Evolutionary conservation across 2,797 vertebrate genomes (phyloP).

Genomic region (Rhinogobio ventralis): DNA sequence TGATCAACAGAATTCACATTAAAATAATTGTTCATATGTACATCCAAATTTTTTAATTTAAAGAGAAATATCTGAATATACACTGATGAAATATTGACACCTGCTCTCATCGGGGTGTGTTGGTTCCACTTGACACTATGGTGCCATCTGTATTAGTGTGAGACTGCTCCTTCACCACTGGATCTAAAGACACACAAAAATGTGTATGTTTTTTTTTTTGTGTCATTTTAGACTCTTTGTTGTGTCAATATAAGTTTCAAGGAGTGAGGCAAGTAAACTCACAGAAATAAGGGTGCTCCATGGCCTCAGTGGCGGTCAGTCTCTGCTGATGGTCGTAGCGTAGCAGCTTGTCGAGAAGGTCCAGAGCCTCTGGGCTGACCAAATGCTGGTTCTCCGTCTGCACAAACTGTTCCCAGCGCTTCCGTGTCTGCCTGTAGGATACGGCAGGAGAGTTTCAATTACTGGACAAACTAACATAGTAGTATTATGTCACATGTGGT

Average conservation of each 20-base stretch:
- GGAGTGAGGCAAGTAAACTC: slow-evolving; percentile 48
- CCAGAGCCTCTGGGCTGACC: slow-evolving; percentile 93
- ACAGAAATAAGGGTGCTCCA: slow-evolving; percentile 97
- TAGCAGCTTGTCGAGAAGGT: slow-evolving; percentile 96
- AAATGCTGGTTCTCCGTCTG: slow-evolving; percentile 97
- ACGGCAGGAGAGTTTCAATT: background rate
- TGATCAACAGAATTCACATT: background rate
- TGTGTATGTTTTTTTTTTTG: background rate
- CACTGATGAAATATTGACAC: slow-evolving; percentile 60
- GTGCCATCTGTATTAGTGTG: slow-evolving; percentile 78
- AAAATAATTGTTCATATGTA: background rate
- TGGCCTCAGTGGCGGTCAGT: slow-evolving; percentile 94
- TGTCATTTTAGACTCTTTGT: background rate
- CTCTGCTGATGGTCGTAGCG: slow-evolving; percentile 98
- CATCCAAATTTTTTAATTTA: background rate
- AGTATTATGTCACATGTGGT: background rate
- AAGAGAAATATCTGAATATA: background rate
- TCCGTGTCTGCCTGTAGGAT: slow-evolving; percentile 86
- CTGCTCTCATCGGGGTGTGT: slow-evolving; percentile 80
- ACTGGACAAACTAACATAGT: background rate
- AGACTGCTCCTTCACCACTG: slow-evolving; percentile 81
- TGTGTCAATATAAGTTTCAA: background rate
- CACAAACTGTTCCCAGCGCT: slow-evolving; percentile 98
- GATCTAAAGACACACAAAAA: slow-evolving; percentile 67
- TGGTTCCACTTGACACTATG: slow-evolving; percentile 81